Conservation (phyloP, 1,140 invertebrate genomes). For the Heterodera carotae region DNA sequence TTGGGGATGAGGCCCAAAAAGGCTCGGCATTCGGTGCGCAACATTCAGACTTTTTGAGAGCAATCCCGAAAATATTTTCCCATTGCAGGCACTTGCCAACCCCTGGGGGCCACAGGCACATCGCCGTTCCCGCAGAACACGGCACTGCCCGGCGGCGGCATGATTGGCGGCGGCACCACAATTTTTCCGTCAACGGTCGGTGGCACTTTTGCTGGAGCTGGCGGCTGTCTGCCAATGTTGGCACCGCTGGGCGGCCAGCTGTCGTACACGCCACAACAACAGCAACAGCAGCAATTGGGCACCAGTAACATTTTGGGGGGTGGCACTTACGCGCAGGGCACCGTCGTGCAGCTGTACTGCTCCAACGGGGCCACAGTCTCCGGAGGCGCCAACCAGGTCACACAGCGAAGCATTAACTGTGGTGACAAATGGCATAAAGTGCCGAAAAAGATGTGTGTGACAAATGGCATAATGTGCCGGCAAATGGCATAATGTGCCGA, state of each 20-base stretch:
- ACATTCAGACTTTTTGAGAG: no score
- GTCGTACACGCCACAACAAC: neutral
- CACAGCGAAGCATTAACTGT: no score
- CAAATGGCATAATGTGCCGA: no score
- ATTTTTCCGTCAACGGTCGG: neutral
- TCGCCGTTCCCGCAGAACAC: neutral
- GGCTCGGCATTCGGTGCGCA: no score
- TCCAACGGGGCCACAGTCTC: neutral
- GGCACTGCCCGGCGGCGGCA: neutral
- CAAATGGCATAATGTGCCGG: no score
- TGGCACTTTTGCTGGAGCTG: no score
- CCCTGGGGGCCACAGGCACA: neutral
- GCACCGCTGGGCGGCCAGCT: constrained; percentile 1
- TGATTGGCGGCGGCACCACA: neutral
- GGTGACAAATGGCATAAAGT: no score
- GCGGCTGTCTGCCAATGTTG: neutral
- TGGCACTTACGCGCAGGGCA: constrained; percentile 19
- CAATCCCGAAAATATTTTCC: no score
- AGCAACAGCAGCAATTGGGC: constrained; percentile 21
- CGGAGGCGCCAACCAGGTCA: neutral
- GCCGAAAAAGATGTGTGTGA: no score
- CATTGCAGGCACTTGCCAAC: constrained; percentile 21
- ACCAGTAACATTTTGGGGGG: neutral
- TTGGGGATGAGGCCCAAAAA: no score
- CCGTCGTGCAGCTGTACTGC: constrained; percentile 16